Evolutionary conservation across 2,113 vertebrate species (phyloP), one percentile per base, ranked within the genome.

Genomic region (Talpa occidentalis): DNA sequence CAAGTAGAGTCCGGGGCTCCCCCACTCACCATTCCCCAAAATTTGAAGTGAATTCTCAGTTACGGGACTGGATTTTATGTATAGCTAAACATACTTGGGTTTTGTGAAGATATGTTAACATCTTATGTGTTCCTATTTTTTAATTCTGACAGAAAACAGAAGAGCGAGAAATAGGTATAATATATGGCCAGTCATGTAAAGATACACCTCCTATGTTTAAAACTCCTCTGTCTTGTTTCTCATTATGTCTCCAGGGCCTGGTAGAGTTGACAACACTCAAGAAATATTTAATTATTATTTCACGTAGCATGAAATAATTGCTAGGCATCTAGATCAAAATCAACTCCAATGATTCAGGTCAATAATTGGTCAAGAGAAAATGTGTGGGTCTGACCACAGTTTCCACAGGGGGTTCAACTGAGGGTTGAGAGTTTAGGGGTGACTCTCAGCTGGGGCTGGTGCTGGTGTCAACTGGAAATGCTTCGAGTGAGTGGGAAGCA

Each of bases 201-300:
- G 3, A n/a, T 37, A 83, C 19, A 21, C n/a, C 21, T 15, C 22
- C 16, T 89, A 19, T 90, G 66, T 89, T 86, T 74, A 44, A 69
- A 95, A 66, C 54, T 16, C 80, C 5, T 64, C 12, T 80, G 32
- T 49, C 54, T 92, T 62, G 3, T 74, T 76, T 54, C 67, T 15
- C 30, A 49, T 17, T 49, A 2, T 24, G 8, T 77, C 15, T 16
- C 14, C 66, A 56, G 67, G 64, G 47, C 28, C 24, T 67, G 54
- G 70, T 5, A 40, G 88, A 83, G 19, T 44, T 90, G 67, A 79
- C 22, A 64, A 19, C 28, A 62, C 24, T 60, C 77, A 64, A 73
- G 73, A 88, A 85, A 59, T 93, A 94, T n/a, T 47, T 88, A 49
- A 90, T 89, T 49, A 73, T 56, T 94, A 64, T 79, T 64, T 52